Evolutionary conservation across 2,888 invertebrate species (phyloP).

Genomic region (Thymelicus sylvestris): DNA sequence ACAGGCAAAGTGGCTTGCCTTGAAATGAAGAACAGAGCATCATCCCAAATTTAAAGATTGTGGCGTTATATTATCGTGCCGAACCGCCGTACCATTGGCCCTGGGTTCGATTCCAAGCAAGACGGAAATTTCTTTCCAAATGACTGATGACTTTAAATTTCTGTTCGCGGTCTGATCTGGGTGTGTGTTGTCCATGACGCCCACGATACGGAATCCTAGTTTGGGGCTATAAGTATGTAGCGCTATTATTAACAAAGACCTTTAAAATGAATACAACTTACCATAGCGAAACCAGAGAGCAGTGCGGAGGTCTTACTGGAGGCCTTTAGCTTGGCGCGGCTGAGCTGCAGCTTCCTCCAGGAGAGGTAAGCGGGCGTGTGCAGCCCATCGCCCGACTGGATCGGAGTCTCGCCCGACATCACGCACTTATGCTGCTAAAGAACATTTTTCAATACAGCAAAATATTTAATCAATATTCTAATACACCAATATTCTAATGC

Average conservation of each 20-base stretch:
- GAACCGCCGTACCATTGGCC: too few relatives aligned
- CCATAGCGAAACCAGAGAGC: slow-evolving; percentile 99
- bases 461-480: not conserved
- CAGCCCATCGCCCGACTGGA: slow-evolving; percentile 90
- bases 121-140: too few relatives aligned
- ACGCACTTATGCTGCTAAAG: slow-evolving; percentile 70
- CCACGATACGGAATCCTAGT: too few relatives aligned
- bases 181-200: too few relatives aligned
- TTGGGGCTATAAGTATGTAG: not conserved
- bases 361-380: slow-evolving; percentile 94
- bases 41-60: too few relatives aligned
- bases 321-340: slow-evolving; percentile 98
- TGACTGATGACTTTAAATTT: too few relatives aligned
- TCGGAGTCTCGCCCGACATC: slow-evolving; percentile 85
- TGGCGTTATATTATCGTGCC: too few relatives aligned
- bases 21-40: too few relatives aligned
- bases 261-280: slow-evolving; percentile 64
- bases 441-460: slow-evolving; percentile 29
- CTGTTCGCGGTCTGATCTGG: too few relatives aligned
- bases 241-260: too few relatives aligned
- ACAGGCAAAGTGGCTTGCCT: too few relatives aligned
- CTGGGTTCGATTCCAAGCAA: too few relatives aligned
- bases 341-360: slow-evolving; percentile 96
- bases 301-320: slow-evolving; percentile 99
- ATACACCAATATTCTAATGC: not conserved